Percentiles rank a stretch among this genome's conserved stretches.
Evolutionary conservation across 2,888 invertebrate genomes (phyloP).

Genomic region (Amorpha juglandis): DNA sequence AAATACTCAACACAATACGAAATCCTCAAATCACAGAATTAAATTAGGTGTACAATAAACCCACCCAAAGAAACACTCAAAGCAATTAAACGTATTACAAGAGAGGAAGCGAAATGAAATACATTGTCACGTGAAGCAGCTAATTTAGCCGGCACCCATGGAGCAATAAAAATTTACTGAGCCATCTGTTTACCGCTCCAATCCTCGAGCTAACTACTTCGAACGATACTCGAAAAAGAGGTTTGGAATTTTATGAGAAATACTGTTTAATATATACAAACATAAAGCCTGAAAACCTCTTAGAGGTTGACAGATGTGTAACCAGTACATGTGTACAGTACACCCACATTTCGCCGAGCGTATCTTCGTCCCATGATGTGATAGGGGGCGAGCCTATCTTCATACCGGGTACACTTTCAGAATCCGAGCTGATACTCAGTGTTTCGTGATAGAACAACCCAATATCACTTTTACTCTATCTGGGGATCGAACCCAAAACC

Average conservation of each 20-base stretch:
- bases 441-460: too few species aligned
- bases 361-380: too few species aligned
- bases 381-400: too few species aligned
- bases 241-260: slow-evolving; percentile 21
- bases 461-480: too few species aligned
- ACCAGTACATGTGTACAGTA: too few species aligned
- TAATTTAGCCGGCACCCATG: slow-evolving; percentile 40
- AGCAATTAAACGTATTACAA: slow-evolving; percentile 59
- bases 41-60: slow-evolving; percentile 33
- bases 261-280: not conserved
- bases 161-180: slow-evolving; percentile 31
- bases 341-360: too few species aligned
- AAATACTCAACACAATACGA: not conserved
- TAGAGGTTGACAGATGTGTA: too few species aligned
- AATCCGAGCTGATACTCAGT: too few species aligned
- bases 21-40: slow-evolving; percentile 2
- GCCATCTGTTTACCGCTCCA: slow-evolving; percentile 26
- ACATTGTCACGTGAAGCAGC: slow-evolving; percentile 47
- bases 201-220: slow-evolving; percentile 26
- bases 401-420: too few species aligned
- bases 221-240: slow-evolving; percentile 25
- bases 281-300: too few species aligned
- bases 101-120: slow-evolving; percentile 51
- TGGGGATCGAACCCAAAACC: too few species aligned
- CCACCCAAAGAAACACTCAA: slow-evolving; percentile 51